phyloP scores from a whole-genome alignment of 2,113 vertebrate genomes.

The Zootoca vivipara region DNA sequence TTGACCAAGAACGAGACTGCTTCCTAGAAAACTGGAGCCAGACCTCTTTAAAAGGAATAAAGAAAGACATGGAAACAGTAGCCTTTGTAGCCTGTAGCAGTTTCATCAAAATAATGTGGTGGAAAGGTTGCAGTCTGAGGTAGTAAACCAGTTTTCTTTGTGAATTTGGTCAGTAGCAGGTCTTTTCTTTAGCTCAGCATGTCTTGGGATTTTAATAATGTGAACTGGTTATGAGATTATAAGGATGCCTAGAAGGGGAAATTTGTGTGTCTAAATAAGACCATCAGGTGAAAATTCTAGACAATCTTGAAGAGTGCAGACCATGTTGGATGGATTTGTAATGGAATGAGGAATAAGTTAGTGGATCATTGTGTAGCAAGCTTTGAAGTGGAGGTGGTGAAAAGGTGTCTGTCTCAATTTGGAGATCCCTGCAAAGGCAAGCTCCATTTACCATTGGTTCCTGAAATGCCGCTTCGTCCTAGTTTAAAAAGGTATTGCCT shows the following conservation, averaged over 20 bases:
- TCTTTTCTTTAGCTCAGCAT: neutral
- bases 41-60: neutral
- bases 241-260: neutral
- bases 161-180: neutral
- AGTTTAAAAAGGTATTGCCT: neutral
- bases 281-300: neutral
- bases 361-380: neutral
- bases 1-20: neutral
- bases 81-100: neutral
- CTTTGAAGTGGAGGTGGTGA: neutral
- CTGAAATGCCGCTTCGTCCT: neutral
- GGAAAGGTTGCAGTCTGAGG: neutral
- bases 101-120: neutral
- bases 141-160: neutral
- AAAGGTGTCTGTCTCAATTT: neutral
- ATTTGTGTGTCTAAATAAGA: neutral
- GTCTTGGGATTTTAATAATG: neutral
- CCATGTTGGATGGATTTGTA: neutral
- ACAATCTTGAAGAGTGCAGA: neutral
- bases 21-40: neutral
- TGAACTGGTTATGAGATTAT: neutral
- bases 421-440: neutral
- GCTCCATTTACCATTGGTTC: neutral
- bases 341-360: neutral
- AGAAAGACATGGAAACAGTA: neutral